Conservation (phyloP, 1,140 invertebrate species). For the Drosophila melanica region DNA sequence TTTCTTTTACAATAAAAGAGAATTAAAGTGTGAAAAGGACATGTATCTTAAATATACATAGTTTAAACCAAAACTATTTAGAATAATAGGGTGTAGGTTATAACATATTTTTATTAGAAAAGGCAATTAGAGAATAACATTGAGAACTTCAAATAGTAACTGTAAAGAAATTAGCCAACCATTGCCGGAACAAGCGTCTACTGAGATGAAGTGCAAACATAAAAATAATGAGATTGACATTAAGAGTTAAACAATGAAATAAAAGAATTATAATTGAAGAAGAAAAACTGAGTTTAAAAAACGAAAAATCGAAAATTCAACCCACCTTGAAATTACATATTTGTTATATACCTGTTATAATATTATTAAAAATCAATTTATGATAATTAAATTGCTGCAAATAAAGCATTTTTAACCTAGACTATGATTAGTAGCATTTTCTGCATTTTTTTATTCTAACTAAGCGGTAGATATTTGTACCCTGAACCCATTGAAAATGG, state of each 20-base stretch:
- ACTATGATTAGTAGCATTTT: neutral
- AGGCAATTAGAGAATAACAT: conserved; percentile 43
- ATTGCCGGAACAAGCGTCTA: conserved; percentile 69
- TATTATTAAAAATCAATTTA: conserved; percentile 74
- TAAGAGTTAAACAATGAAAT: conserved; percentile 46
- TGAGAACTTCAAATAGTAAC: conserved; percentile 51
- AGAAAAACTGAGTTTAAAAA: conserved; percentile 79
- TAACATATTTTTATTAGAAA: conserved; percentile 60
- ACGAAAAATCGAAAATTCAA: conserved; percentile 81
- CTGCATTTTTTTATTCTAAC: neutral
- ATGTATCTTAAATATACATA: conserved; percentile 46
- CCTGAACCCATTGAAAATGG: no score
- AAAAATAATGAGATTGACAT: conserved; percentile 25
- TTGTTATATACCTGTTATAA: conserved; percentile 82
- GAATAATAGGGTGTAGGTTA: conserved; percentile 56
- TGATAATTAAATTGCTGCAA: conserved; percentile 75
- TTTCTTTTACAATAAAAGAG: conserved; percentile 63
- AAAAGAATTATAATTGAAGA: conserved; percentile 61
- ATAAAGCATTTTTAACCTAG: conserved; percentile 69
- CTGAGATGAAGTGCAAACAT: conserved; percentile 45
- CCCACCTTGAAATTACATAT: conserved; percentile 83
- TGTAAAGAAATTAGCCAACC: conserved; percentile 74
- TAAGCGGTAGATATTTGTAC: no score
- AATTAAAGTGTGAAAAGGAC: conserved; percentile 34
- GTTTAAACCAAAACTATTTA: conserved; percentile 49